These are phyloP conservation scores for Papilio dardanus DNA, from an alignment of 1,140 invertebrate genomes.

Conservation along the genomic window DNA sequence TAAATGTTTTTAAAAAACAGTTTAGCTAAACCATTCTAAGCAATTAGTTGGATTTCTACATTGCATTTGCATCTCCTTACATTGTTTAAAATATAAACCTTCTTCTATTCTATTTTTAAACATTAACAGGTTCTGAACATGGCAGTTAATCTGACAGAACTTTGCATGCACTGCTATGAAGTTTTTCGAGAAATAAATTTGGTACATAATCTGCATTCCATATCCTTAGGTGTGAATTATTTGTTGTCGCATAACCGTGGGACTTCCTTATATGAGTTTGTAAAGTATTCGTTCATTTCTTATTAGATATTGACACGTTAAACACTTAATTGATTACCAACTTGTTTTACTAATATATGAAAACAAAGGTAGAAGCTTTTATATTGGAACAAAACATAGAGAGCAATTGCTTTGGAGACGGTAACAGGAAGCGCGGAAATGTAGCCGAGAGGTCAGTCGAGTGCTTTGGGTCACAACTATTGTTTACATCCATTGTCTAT, in stretches of 20 bases:
- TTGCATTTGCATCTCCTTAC: not conserved
- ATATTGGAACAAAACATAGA: constrained; percentile 28
- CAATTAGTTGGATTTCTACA: not conserved
- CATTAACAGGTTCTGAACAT: too few relatives aligned
- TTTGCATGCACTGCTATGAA: too few relatives aligned
- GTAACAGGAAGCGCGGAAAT: constrained; percentile 35
- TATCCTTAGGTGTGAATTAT: too few relatives aligned
- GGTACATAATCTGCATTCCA: too few relatives aligned
- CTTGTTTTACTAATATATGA: not conserved
- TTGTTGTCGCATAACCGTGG: too few relatives aligned
- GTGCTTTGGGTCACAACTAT: constrained; percentile 30
- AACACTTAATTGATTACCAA: not conserved
- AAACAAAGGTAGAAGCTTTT: constrained; percentile 20
- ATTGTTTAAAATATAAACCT: too few relatives aligned
- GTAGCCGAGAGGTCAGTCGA: constrained; percentile 25
- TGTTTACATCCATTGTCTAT: constrained; percentile 37
- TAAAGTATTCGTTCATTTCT: too few relatives aligned
- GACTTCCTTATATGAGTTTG: too few relatives aligned
- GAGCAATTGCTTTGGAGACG: constrained; percentile 30
- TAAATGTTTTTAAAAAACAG: not conserved
- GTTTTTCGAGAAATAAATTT: too few relatives aligned
- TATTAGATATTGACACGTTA: not conserved
- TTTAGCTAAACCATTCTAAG: not conserved
- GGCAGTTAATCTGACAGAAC: too few relatives aligned
- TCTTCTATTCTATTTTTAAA: too few relatives aligned